phyloP scores from a whole-genome alignment of 2,888 invertebrate genomes.

The Matsumyia berberina region DNA sequence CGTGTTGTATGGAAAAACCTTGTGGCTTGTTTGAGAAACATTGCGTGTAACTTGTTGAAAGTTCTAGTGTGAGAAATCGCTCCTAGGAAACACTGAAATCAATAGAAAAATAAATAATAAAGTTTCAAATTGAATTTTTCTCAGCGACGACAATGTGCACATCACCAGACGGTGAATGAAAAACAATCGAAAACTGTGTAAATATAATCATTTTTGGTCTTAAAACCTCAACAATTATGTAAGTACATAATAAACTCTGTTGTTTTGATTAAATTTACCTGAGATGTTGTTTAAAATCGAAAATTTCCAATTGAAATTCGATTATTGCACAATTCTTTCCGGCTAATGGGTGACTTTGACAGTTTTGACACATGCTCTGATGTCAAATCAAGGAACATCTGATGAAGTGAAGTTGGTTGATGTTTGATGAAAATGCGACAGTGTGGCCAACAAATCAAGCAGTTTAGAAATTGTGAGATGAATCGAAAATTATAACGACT shows the following conservation, averaged over 20 bases:
- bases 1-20: slow-evolving; percentile 87
- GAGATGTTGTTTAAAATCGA: slow-evolving; percentile 10
- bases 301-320: slow-evolving; percentile 29
- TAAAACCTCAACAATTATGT: slow-evolving; percentile 3
- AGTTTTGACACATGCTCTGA: slow-evolving; percentile 45
- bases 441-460: too few relatives aligned
- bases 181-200: neutral
- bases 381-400: slow-evolving; percentile 26
- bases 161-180: slow-evolving; percentile 21
- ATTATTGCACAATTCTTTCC: slow-evolving; percentile 69
- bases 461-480: neutral
- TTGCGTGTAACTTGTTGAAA: slow-evolving; percentile 83
- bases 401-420: slow-evolving; percentile 30
- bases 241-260: slow-evolving; percentile 13
- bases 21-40: slow-evolving; percentile 86
- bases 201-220: neutral
- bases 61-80: slow-evolving; percentile 26
- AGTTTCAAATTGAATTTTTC: slow-evolving; percentile 23
- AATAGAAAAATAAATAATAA: slow-evolving; percentile 69
- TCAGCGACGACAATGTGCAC: slow-evolving; percentile 1
- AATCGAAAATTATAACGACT: neutral
- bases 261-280: slow-evolving; percentile 34
- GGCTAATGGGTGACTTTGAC: slow-evolving; percentile 40
- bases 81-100: slow-evolving; percentile 77
- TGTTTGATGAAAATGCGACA: neutral